Evolutionary conservation across 2,113 vertebrate genomes (phyloP).

Genomic region (Gila orcuttii): DNA sequence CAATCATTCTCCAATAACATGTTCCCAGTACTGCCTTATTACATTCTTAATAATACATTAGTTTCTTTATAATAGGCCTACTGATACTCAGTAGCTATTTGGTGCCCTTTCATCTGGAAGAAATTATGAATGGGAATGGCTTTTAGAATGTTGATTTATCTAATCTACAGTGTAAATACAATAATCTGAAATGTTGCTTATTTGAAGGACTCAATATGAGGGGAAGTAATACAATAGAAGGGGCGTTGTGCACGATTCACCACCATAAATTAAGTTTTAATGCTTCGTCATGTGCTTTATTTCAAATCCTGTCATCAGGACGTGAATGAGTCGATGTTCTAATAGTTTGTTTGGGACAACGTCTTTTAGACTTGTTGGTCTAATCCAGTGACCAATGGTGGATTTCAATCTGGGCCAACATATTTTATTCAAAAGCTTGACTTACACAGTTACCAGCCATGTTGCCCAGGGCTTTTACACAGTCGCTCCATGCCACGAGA

Average conservation of each 20-base stretch:
- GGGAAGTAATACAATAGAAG: background rate
- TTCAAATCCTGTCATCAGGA: background rate
- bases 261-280: background rate
- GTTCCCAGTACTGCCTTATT: conserved; percentile 64
- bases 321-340: background rate
- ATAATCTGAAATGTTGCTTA: background rate
- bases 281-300: background rate
- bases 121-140: background rate
- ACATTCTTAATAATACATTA: conserved; percentile 76
- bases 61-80: conserved; percentile 66
- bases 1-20: conserved; percentile 46
- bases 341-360: conserved; percentile 50
- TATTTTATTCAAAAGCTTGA: conserved; percentile 78
- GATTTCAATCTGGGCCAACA: conserved; percentile 76
- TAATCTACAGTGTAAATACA: background rate
- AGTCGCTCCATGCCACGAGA: conserved; percentile 65
- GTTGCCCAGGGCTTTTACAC: conserved; percentile 63
- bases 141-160: background rate
- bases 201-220: background rate
- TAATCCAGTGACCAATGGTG: conserved; percentile 75
- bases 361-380: conserved; percentile 65
- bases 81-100: conserved; percentile 73
- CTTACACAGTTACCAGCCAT: conserved; percentile 75
- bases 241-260: background rate
- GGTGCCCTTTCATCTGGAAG: conserved; percentile 63